Evolutionary conservation across 2,797 vertebrate genomes (phyloP), one percentile per base, ranked within the genome.

Genomic region (Eurystomus glaucurus): DNA sequence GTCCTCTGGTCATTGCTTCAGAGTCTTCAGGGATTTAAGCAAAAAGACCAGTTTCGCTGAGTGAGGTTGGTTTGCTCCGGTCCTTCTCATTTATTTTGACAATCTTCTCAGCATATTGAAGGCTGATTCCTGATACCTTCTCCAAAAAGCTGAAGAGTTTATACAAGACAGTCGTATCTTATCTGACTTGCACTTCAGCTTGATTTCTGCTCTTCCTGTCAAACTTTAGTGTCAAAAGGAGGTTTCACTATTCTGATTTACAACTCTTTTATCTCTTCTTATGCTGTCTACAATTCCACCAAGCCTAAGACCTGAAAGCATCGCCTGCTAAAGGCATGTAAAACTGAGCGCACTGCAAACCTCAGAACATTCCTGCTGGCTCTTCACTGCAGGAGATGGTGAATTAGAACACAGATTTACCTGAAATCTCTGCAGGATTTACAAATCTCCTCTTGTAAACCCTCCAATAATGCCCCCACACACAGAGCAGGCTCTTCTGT

Each of bases 401-500:
- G 31, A 51, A 37, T 82, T 93, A 10, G 92, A 94, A 96, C 95
- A 92, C 58, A 94, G 86, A 96, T 96, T 93, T 90, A 52, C 78
- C 85, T 2, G 10, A 89, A 93, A 77, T 95, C 88, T 85, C 95
- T 61, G 48, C 77, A 89, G 95, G 88, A 95, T 86, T 79, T 94
- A 71, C 64, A 96, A 97, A 95, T 95, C 78, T 25, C 85, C 93
- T 93, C 85, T 80, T 57, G n/a, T 54, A 96, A 90, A 95, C 57
- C 28, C 74, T 91, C 48, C 60, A 96, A 50, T 77, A 88, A 86
- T 93, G 86, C 65, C 4, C 72, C 2, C 62, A 2, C 31, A 26
- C 52, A 48, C n/a, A 54, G 1, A 82, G 35, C 5, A 61, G n/a
- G 50, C 68, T 95, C 29, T 45, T 88, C 92, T 83, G 48, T n/a